phyloP scores from a whole-genome alignment of 2,113 vertebrate genomes.

The Xiphorhynchus elegans region DNA sequence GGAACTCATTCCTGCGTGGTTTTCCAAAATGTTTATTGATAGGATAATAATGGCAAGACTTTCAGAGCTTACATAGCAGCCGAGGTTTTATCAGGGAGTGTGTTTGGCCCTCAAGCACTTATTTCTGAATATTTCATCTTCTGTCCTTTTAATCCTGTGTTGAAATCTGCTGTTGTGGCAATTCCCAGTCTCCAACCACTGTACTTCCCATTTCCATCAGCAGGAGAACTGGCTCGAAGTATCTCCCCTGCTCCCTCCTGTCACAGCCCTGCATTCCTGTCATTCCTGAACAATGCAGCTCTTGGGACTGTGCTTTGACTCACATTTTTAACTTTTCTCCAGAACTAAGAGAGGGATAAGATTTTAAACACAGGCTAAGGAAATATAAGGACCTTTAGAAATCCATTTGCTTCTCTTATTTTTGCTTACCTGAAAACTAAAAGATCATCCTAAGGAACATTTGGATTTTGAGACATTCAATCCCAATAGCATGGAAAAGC shows the following conservation, averaged over 20 bases:
- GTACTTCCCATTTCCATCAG: not conserved
- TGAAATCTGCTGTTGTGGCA: not conserved
- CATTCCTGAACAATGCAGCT: not conserved
- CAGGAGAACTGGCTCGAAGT: not conserved
- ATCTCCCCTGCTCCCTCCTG: accelerated
- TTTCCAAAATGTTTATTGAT: not conserved
- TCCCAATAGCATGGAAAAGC: not conserved
- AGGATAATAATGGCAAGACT: not conserved
- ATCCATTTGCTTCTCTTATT: not conserved
- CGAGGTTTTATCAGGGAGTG: not conserved
- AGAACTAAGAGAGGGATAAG: not conserved
- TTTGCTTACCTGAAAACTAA: not conserved
- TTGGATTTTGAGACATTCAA: not conserved
- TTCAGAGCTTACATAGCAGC: not conserved
- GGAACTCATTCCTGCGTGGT: not conserved
- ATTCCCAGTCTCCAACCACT: not conserved
- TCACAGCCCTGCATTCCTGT: not conserved
- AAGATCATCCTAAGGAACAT: not conserved
- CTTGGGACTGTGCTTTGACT: no score
- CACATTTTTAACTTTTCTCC: not conserved
- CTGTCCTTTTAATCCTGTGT: not conserved
- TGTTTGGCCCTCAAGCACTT: not conserved
- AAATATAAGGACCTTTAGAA: not conserved
- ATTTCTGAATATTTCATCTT: not conserved
- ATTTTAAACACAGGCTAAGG: not conserved